Evolutionary conservation across 53 echinoderm and acorn worm genomes (phyloP), one percentile per base, ranked within the genome.

Genomic region (Crossaster papposus): DNA sequence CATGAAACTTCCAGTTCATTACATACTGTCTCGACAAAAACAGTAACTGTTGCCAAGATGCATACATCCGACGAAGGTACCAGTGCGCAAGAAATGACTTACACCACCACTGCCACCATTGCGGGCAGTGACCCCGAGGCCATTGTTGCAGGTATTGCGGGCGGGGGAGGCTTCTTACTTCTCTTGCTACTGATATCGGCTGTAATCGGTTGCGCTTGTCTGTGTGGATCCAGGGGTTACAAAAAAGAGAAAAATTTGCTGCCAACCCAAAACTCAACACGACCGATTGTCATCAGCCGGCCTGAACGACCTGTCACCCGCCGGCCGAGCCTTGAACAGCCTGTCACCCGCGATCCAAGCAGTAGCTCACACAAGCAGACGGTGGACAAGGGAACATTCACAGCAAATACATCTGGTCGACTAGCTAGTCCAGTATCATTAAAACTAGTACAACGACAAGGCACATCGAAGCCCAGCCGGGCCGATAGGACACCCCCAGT

Each of bases 101-200:
- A 20, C 2, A 11, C 0, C 68, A 11, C 0, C 68, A 68, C 68
- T 28, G 11, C 3, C 24, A 23, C 28, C 68, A 68, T 26, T 10
- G 28, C n/a, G 68, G 22, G 36, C 36, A 14, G 13, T 33, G 36
- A 36, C 36, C 17, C 80, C 22, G 80, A 31, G 30, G 32, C 80
- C 58, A 12, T 80, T 7, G 32, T 31, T 6, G 78, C 78, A 34
- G 50, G 78, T 51, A 54, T 80, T n/a, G 80, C 58, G 20, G 33
- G 80, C 32, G 80, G 35, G 15, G 80, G 80, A 32, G 80, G 2
- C 30, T 58, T 80, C 20, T 32, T 90, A 13, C 17, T 74, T 74
- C 75, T 74, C 3, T 74, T 74, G 28, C 35, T 74, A 35, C 5
- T 74, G 36, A 74, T 74, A 28, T 68, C 68, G 68, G 28, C 11